Percentiles rank a stretch among this genome's conserved stretches.
These are phyloP conservation scores for Umimayanthus kanabou DNA, from an alignment of 92 coral and sea anemone species.

Conservation along the genomic window DNA sequence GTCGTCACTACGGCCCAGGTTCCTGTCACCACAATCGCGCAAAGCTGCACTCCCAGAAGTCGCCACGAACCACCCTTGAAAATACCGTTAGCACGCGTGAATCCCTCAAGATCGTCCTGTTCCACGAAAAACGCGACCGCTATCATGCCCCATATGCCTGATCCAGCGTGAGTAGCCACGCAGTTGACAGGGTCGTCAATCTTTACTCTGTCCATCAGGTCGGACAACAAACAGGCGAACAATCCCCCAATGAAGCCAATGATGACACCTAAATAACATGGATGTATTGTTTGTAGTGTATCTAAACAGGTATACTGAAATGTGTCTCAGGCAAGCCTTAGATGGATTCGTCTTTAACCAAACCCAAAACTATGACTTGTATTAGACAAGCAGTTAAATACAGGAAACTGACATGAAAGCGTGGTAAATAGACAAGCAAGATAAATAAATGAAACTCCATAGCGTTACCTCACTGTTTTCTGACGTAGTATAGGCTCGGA, in stretches of 20 bases:
- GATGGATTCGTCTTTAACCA: no score
- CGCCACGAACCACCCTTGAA: conserved; percentile 74
- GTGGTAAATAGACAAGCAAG: no score
- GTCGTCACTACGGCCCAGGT: conserved; percentile 74
- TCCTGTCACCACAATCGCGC: conserved; percentile 60
- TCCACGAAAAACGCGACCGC: conserved; percentile 82
- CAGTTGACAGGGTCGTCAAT: conserved; percentile 87
- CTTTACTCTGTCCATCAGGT: conserved; percentile 62
- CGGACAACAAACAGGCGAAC: conserved; percentile 69
- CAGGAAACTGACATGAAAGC: no score
- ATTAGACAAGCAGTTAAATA: no score
- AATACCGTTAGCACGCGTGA: conserved; percentile 57
- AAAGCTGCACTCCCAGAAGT: conserved; percentile 70
- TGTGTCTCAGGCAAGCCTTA: no score
- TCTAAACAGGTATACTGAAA: no score
- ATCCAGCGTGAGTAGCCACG: conserved; percentile 72
- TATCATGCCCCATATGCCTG: conserved; percentile 84
- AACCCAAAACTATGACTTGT: no score
- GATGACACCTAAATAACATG: conserved; percentile 44
- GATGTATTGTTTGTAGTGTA: neutral
- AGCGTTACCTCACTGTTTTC: no score
- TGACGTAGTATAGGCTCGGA: no score
- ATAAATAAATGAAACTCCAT: no score
- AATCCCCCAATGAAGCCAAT: conserved; percentile 78
- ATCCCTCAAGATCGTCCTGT: conserved; percentile 63